Conservation (phyloP, 1,140 invertebrate genomes). For the Thaumetopoea pityocampa region DNA sequence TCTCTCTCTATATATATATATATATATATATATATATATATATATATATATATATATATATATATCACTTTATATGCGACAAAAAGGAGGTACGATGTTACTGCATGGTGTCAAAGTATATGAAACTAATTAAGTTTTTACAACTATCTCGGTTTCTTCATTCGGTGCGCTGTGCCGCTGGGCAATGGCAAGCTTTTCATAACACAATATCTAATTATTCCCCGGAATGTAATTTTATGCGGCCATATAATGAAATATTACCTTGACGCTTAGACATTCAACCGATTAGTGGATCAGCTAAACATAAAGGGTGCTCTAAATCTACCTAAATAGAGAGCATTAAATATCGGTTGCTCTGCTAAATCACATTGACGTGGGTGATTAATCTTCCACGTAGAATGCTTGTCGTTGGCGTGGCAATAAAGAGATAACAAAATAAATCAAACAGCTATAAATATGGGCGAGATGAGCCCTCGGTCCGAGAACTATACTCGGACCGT, state of each 20-base stretch:
- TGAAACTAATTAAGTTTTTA: not conserved
- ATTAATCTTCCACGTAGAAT: constrained; percentile 70
- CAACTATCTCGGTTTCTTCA: too few relatives aligned
- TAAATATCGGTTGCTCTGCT: constrained; percentile 72
- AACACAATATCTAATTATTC: constrained; percentile 24
- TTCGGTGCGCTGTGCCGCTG: constrained; percentile 4
- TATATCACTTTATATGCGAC: too few relatives aligned
- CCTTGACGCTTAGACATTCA: constrained; percentile 47
- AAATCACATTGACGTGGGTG: constrained; percentile 69
- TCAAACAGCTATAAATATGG: constrained; percentile 69
- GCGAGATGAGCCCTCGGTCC: constrained; percentile 61
- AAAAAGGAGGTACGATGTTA: too few relatives aligned
- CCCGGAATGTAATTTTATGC: constrained; percentile 14
- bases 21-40: too few relatives aligned
- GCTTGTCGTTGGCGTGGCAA: constrained; percentile 68
- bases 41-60: too few relatives aligned
- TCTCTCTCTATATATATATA: too few relatives aligned
- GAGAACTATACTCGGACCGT: constrained; percentile 50
- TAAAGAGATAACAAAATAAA: constrained; percentile 75
- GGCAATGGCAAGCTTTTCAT: constrained; percentile 16
- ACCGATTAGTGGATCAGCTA: constrained; percentile 46
- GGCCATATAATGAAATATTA: constrained; percentile 27
- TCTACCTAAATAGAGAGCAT: constrained; percentile 66
- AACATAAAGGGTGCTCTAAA: constrained; percentile 60
- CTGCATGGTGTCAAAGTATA: too few relatives aligned